Evolutionary conservation across 2,797 vertebrate genomes (phyloP), one percentile per base, ranked within the genome.

Genomic region (Urophycis tenuis): DNA sequence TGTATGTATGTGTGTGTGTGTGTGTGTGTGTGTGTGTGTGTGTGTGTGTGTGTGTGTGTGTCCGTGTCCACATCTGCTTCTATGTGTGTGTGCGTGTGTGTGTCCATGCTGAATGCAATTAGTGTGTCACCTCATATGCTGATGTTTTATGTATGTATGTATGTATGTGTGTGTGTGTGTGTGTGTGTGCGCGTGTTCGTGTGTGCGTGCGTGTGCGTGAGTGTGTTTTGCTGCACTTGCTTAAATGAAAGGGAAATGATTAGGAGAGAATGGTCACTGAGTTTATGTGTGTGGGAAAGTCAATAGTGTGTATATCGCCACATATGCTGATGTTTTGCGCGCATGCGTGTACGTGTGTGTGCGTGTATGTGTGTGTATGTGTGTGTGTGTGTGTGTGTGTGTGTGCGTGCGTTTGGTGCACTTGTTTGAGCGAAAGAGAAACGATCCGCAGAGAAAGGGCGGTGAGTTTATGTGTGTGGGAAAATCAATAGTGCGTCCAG

Each of bases 1-100:
- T 7, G n/a, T n/a, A 14, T 77, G 34, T 60, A 39, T 74, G 72
- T 15, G 31, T n/a, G 71, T 36, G 71, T 33, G 2, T 34, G 32
- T 34, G 71, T 72, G 71, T 73, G 33, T 73, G 32, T 76, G 33
- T 36, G 22, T 73, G 34, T 22, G 71, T 35, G 71, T 36, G 34
- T 73, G 34, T 41, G 22, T 41, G 34, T 41, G 32, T 72, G 19
- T 72, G 39, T 29, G 60, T 45, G 32, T 75, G 41, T 67, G 41
- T 0, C n/a, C n/a, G 29, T 29, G 14, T 0, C 12, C 69, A 7
- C 39, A 71, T 34, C 3, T 34, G 33, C 33, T 7, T 7, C 3
- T 7, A 34, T 34, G 33, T 34, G 33, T 7, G 49, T 60, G 49
- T 60, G 49, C n/a, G 49, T 60, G 49, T 60, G 49, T 60, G 49